Evolutionary conservation across 2,888 invertebrate genomes (phyloP).

Genomic region (Drosophila lacicola): DNA sequence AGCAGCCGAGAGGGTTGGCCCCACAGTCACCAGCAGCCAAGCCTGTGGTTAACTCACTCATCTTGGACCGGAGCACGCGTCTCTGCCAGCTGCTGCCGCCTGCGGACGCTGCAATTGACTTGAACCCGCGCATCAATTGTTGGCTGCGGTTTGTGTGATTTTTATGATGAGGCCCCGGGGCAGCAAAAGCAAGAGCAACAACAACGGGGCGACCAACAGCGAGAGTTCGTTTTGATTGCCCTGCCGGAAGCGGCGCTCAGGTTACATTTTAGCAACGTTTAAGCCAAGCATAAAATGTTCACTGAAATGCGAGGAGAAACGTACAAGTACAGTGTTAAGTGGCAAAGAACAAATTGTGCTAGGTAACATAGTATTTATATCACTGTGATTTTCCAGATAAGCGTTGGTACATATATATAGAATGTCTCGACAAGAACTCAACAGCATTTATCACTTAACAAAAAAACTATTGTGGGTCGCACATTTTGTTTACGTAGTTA

Average conservation of each 20-base stretch:
- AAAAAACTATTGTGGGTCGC: too few species aligned
- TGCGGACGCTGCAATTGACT: conserved; percentile 70
- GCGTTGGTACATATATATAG: too few species aligned
- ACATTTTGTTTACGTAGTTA: too few species aligned
- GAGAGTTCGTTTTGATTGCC: conserved; percentile 63
- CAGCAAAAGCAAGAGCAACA: conserved; percentile 20
- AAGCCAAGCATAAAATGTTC: conserved; percentile 66
- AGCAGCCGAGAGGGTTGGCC: conserved; percentile 18
- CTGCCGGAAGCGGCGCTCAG: conserved; percentile 69
- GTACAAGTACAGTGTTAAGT: conserved; percentile 23
- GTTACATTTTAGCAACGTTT: conserved; percentile 69
- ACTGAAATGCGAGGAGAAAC: conserved; percentile 35
- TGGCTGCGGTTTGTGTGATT: conserved; percentile 69
- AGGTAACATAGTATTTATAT: not conserved
- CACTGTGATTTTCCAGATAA: too few species aligned
- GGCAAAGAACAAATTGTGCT: not conserved
- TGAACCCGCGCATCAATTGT: conserved; percentile 71
- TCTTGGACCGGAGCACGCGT: conserved; percentile 42
- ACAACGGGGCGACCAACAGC: conserved; percentile 6
- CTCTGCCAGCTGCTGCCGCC: conserved; percentile 25
- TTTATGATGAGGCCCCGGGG: conserved; percentile 68
- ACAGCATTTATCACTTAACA: too few species aligned
- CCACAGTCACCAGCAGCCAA: not conserved
- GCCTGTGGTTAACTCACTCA: conserved; percentile 58
- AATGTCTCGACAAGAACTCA: too few species aligned